Evolutionary conservation across 2,797 vertebrate genomes (phyloP), one percentile per base, ranked within the genome.

Genomic region (Scomberomorus guttatus): DNA sequence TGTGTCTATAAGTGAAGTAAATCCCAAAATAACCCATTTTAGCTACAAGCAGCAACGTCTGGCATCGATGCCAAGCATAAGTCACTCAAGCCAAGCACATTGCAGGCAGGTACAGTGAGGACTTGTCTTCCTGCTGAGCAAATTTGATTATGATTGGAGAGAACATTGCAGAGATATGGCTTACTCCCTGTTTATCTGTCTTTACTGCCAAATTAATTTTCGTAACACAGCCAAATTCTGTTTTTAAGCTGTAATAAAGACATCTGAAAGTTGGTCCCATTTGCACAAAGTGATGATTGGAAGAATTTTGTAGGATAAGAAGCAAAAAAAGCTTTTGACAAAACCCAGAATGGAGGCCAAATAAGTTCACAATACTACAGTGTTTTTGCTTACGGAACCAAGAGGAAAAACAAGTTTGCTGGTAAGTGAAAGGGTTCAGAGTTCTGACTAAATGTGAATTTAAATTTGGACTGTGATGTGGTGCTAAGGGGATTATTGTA

Each of bases 161-260:
- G 25, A 72, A 80, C 34, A 73, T 56, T 67, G 58, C 14, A 48
- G 39, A 74, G 44, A 72, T 59, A 50, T 48, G 55, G 22, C 25
- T 77, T 71, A 48, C 39, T 73, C 51, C 4, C 2, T 4, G 18
- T 77, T 80, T 66, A 42, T 80, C 37, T 37, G 24, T 65, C 29
- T 68, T 61, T 67, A 55, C 52, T 81, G 80, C 65, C 74, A 82
- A 79, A 85, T 84, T 14, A 10, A 79, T 81, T 46, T 82, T 76
- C 29, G 3, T 42, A 71, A 48, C 14, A 62, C 20, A n/a, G 27
- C 64, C 57, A 72, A 57, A 75, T 81, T 72, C 37, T 60, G 22
- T 54, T 44, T n/a, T 37, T 57, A 29, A 39, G 46, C 59, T 57
- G 37, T 70, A 61, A 80, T 70, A 55, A 65, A 87, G 52, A 58